Evolutionary conservation across 2,797 vertebrate species (phyloP).

Genomic region (Sebastes cheni): DNA sequence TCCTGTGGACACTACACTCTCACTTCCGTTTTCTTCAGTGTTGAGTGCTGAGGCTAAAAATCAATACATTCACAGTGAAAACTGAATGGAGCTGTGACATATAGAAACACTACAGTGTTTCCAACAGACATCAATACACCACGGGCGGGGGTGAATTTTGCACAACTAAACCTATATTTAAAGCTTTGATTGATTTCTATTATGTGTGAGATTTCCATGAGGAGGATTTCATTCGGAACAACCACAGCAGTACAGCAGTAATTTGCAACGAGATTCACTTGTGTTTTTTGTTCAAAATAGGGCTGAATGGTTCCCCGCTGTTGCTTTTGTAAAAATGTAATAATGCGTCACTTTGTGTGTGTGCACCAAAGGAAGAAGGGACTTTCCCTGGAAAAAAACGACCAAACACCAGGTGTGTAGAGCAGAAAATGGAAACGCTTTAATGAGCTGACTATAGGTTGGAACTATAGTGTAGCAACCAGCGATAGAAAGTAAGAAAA

Average conservation of each 20-base stretch:
- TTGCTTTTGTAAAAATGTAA: background rate
- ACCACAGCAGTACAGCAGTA: background rate
- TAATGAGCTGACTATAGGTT: constrained; percentile 4
- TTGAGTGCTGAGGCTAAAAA: background rate
- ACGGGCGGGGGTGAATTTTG: background rate
- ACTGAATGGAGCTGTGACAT: background rate
- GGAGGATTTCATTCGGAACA: background rate
- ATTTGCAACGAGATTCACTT: background rate
- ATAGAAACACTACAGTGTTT: background rate
- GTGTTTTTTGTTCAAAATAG: background rate
- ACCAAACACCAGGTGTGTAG: constrained; percentile 3
- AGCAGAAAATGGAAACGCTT: background rate
- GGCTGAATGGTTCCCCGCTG: background rate
- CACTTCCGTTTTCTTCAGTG: background rate
- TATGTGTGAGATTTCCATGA: background rate
- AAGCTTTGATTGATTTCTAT: background rate
- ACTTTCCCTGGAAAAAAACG: background rate
- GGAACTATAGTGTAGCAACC: constrained; percentile 5
- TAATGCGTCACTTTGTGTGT: background rate
- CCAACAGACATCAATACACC: background rate
- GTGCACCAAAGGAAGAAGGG: background rate
- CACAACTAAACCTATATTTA: background rate
- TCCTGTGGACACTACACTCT: background rate
- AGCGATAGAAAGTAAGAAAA: constrained; percentile 1
- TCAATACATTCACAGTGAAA: constrained; percentile 1